These are phyloP conservation scores for Ciconia stormi DNA, from an alignment of 2,113 vertebrate genomes.

Conservation along the genomic window DNA sequence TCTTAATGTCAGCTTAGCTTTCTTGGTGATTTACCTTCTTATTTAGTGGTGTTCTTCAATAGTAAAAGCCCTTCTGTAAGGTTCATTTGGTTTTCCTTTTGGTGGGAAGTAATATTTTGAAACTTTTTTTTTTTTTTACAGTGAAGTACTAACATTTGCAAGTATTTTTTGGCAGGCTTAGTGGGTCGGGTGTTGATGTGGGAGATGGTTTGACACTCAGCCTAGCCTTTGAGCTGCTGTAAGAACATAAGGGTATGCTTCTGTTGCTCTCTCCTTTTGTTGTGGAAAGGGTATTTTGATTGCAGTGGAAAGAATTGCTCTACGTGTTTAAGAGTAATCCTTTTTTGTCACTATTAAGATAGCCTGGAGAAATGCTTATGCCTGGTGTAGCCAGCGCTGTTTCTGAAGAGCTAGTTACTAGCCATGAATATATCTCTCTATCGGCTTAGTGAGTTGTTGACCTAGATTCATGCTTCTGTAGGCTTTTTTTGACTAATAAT, in stretches of 20 bases:
- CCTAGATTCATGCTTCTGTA: rapidly evolving
- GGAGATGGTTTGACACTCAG: not conserved
- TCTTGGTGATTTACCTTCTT: not conserved
- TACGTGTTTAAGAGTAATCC: not conserved
- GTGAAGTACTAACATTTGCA: not conserved
- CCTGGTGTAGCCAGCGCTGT: not conserved
- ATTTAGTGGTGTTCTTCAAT: not conserved
- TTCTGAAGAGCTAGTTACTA: not conserved
- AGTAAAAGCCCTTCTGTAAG: not conserved
- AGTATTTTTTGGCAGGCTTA: not conserved
- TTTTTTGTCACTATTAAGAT: not conserved
- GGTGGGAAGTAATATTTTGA: not conserved
- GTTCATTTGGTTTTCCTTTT: not conserved
- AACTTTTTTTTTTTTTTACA: not conserved
- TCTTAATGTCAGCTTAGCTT: not conserved
- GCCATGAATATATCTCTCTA: not conserved
- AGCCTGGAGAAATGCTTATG: not conserved
- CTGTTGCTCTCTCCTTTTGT: not conserved
- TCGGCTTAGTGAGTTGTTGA: not conserved
- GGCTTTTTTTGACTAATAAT: not conserved
- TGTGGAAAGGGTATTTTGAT: not conserved
- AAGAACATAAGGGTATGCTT: not conserved
- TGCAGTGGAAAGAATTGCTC: not conserved
- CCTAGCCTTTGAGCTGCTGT: not conserved
- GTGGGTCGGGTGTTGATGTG: not conserved